These are phyloP conservation scores for Aptenodytes forsteri DNA, from an alignment of 2,113 vertebrate species.

Conservation along the genomic window DNA sequence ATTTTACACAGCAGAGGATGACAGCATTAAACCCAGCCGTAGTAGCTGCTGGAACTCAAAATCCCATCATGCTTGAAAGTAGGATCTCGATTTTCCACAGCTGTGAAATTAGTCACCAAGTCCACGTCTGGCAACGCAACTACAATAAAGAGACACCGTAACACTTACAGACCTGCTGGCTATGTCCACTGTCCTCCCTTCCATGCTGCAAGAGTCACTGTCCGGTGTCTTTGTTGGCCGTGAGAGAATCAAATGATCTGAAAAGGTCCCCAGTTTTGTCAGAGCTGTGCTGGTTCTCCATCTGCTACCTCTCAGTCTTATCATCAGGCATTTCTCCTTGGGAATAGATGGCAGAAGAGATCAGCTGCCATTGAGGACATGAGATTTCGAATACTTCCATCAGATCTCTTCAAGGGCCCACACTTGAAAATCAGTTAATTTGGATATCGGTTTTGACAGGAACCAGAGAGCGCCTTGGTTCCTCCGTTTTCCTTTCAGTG, in stretches of 20 bases:
- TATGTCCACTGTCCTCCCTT: accelerated
- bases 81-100: not conserved
- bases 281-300: not conserved
- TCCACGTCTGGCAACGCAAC: not conserved
- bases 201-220: not conserved
- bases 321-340: not conserved
- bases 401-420: not conserved
- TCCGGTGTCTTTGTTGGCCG: accelerated
- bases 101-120: not conserved
- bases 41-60: not conserved
- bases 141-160: not conserved
- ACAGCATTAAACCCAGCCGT: not conserved
- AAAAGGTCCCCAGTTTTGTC: not conserved
- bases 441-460: not conserved
- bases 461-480: not conserved
- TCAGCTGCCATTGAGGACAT: not conserved
- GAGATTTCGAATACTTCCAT: not conserved
- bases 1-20: not conserved
- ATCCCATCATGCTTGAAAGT: not conserved
- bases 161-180: not conserved
- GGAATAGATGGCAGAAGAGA: not conserved
- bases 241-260: not conserved
- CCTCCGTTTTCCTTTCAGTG: not conserved
- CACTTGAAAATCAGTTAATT: not conserved
- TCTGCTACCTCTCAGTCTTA: not conserved